phyloP scores from a whole-genome alignment of 2,113 vertebrate genomes.

The Scatophagus argus region DNA sequence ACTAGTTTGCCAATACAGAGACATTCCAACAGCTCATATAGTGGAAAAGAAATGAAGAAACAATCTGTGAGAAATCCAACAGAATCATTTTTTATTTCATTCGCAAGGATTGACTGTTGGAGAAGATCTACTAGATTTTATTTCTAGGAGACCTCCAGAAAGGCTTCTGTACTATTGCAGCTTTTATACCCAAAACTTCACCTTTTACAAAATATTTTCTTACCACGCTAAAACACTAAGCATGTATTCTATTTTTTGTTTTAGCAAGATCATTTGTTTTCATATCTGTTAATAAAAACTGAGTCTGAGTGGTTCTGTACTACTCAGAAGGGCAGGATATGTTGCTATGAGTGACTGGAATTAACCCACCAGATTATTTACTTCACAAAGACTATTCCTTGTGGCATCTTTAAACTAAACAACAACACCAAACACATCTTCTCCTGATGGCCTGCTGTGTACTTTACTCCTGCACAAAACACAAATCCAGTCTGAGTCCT shows the following conservation, averaged over 20 bases:
- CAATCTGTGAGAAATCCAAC: neutral
- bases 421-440: constrained; percentile 2
- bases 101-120: constrained; percentile 8
- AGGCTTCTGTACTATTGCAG: neutral
- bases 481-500: constrained; percentile 50
- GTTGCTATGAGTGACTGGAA: neutral
- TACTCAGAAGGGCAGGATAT: constrained; percentile 1
- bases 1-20: constrained; percentile 17
- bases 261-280: neutral
- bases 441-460: constrained; percentile 22
- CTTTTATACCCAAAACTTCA: neutral
- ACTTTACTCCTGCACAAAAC: constrained; percentile 48
- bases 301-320: neutral
- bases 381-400: neutral
- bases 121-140: constrained; percentile 20
- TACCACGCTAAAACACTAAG: neutral
- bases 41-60: neutral
- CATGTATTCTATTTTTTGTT: neutral
- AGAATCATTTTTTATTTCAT: constrained; percentile 46
- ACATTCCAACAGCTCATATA: constrained; percentile 15
- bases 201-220: neutral
- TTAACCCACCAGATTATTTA: constrained; percentile 16
- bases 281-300: neutral
- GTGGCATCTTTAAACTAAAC: constrained; percentile 21
- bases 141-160: constrained; percentile 3